phyloP scores from a whole-genome alignment of 2,888 invertebrate species.

The Sphaerophoria taeniata region DNA sequence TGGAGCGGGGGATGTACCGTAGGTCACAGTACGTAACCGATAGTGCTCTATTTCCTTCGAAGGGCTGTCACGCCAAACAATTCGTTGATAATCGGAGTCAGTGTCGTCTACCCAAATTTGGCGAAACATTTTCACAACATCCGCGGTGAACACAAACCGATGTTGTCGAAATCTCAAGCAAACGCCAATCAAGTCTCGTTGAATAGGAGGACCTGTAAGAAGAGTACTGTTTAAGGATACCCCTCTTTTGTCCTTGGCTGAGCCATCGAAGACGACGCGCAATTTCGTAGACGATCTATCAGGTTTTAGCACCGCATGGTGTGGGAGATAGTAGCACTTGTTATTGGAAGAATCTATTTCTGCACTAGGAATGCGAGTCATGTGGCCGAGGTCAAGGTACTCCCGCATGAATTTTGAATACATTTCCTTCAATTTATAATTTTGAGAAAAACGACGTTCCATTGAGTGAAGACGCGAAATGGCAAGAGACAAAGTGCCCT shows the following conservation, averaged over 20 bases:
- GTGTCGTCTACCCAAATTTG: slow-evolving; percentile 51
- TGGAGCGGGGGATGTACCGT: neutral
- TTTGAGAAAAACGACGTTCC: slow-evolving; percentile 28
- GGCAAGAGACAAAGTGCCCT: slow-evolving; percentile 31
- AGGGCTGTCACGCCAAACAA: slow-evolving; percentile 53
- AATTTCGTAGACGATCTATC: too few species aligned
- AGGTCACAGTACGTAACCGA: slow-evolving; percentile 21
- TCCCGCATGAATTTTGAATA: slow-evolving; percentile 39
- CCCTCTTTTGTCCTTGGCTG: slow-evolving; percentile 49
- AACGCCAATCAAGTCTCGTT: slow-evolving; percentile 58
- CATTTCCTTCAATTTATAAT: slow-evolving; percentile 8
- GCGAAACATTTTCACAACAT: slow-evolving; percentile 55
- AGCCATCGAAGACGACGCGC: slow-evolving; percentile 59
- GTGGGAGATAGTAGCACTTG: slow-evolving; percentile 63
- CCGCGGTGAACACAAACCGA: slow-evolving; percentile 35
- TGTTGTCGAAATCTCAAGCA: slow-evolving; percentile 67
- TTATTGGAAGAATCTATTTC: slow-evolving; percentile 8
- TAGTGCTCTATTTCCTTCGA: slow-evolving; percentile 35
- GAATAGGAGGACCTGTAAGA: slow-evolving; percentile 54
- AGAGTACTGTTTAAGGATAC: slow-evolving; percentile 43
- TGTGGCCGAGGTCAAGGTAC: slow-evolving; percentile 34
- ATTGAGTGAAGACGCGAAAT: slow-evolving; percentile 28
- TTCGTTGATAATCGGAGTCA: slow-evolving; percentile 17
- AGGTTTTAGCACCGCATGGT: too few species aligned
- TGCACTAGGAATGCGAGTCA: slow-evolving; percentile 28